Evolutionary conservation across 2,888 invertebrate genomes (phyloP).

Genomic region (Tipula lateralis): DNA sequence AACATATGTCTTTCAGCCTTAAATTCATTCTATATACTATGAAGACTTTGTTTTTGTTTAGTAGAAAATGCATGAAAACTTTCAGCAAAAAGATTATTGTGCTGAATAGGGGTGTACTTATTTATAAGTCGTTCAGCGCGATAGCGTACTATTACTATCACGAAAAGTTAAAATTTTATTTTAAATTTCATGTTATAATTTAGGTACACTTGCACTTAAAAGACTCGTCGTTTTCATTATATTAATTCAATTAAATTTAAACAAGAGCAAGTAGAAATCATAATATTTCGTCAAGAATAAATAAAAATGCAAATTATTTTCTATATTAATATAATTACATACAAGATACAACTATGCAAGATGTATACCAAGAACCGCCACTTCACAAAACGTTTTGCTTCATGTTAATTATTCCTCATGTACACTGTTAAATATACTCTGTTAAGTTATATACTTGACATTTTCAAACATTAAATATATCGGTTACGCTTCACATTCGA

Average conservation of each 20-base stretch:
- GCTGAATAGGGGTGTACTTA: not conserved
- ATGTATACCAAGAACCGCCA: too few relatives aligned
- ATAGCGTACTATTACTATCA: not conserved
- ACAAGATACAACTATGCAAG: too few relatives aligned
- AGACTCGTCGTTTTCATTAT: too few relatives aligned
- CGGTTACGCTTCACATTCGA: not conserved
- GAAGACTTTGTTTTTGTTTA: not conserved
- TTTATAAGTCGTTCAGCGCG: not conserved
- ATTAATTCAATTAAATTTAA: too few relatives aligned
- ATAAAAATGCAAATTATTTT: too few relatives aligned
- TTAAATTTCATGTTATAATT: too few relatives aligned
- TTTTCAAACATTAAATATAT: not conserved
- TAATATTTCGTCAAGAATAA: too few relatives aligned
- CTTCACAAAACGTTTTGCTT: too few relatives aligned
- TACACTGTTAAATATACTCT: not conserved
- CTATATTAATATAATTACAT: too few relatives aligned
- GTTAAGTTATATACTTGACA: not conserved
- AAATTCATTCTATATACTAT: not conserved
- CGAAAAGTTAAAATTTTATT: not conserved
- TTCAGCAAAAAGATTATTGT: not conserved
- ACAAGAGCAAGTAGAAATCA: too few relatives aligned
- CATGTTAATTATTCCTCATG: too few relatives aligned
- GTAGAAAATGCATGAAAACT: not conserved
- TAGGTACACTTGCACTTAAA: too few relatives aligned
- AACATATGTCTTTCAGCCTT: not conserved